Conservation (phyloP, 2,113 vertebrate species). For the Sigmodon hispidus region DNA sequence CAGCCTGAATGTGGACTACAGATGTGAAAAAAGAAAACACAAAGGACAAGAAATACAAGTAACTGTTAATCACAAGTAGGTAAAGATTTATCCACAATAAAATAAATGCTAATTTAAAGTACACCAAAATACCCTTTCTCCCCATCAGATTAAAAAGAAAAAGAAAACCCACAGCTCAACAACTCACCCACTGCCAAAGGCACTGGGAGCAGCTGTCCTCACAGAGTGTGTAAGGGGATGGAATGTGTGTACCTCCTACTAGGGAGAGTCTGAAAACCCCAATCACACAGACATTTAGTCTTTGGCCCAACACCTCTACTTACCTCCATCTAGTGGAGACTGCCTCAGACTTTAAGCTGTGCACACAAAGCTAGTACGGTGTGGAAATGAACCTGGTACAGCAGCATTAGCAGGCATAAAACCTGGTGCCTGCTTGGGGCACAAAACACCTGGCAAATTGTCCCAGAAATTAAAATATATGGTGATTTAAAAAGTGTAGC, state of each 20-base stretch:
- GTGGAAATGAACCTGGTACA: neutral
- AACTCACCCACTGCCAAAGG: neutral
- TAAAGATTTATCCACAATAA: conserved; percentile 36
- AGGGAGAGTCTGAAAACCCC: conserved; percentile 7
- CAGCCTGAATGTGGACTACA: neutral
- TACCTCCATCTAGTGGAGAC: neutral
- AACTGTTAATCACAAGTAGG: neutral
- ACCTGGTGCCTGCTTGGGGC: neutral
- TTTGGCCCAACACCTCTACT: neutral
- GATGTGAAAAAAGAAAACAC: neutral
- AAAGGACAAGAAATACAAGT: neutral
- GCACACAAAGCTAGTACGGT: neutral
- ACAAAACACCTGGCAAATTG: neutral
- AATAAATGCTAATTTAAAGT: conserved; percentile 33
- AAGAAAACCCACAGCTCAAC: neutral
- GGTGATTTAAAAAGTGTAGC: neutral
- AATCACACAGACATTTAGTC: neutral
- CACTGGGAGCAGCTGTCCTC: neutral
- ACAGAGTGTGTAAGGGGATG: neutral
- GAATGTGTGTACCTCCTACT: neutral
- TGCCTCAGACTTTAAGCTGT: neutral
- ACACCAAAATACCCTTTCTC: neutral
- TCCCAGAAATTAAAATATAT: neutral
- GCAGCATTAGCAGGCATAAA: neutral
- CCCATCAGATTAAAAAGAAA: neutral